Evolutionary conservation across 2,888 invertebrate genomes (phyloP), one percentile per base, ranked within the genome.

Genomic region (Papilio protenor): DNA sequence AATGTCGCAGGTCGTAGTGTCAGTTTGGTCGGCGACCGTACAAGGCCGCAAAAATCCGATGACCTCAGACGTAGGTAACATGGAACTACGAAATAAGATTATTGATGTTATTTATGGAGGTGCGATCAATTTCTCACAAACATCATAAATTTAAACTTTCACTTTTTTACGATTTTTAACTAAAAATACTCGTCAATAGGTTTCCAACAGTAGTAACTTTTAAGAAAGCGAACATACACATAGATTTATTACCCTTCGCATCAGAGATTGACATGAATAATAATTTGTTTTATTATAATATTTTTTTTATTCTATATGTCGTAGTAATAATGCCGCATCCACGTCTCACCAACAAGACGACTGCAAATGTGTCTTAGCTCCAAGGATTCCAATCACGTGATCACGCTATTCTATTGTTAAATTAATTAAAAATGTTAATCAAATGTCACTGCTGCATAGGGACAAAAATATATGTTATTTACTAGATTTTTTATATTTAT

Each of bases 31-130:
- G 91, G 91, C 91, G 94, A 92, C 94, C 93, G 91, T 86, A 89
- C 94, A 94, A 94, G 94, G 94, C 93, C 94, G 91, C 87, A 82
- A 82, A 87, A 90, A 90, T 88, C 84, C 91, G 92, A 94, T 91
- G 94, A 94, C 94, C 94, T 94, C 92, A 91, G 86, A 85, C 77
- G 5, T 69, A 81, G 80, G 76, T 80, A 80, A 83, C 85, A 83
- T 82, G 84, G 83, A 87, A 85, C 79, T 82, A 84, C 80, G 82
- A 87, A 89, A 75, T n/a, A 40, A 61, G 74, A 74, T 74, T 49
- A 70, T 74, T 33, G 74, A 59, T 8, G 70, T n/a, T 74, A 75
- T 61, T 73, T 73, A 66, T 69, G 57, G 61, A 77, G 16, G 27
- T 61, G 76, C 49, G 6, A 77, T 57, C 21, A 55, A 69, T 40